phyloP scores from a whole-genome alignment of 2,797 vertebrate genomes.

The Cottoperca gobio region DNA sequence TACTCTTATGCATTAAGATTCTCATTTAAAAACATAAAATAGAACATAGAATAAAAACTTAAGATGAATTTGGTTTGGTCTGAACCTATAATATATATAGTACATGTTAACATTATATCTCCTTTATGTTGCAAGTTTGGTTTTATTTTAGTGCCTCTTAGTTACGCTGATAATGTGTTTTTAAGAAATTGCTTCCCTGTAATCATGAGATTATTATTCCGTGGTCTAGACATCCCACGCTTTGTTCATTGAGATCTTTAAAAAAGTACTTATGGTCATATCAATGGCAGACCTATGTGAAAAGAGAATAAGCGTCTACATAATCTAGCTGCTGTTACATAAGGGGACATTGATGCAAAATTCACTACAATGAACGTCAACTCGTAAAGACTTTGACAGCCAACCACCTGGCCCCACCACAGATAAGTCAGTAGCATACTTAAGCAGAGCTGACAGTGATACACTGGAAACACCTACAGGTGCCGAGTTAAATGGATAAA shows the following conservation, averaged over 20 bases:
- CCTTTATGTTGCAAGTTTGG: background rate
- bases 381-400: background rate
- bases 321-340: background rate
- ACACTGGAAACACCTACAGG: constrained; percentile 43
- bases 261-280: background rate
- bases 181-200: background rate
- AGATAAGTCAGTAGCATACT: constrained; percentile 28
- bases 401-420: constrained; percentile 16
- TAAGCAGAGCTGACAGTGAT: constrained; percentile 50
- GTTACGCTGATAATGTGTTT: background rate
- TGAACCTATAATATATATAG: background rate
- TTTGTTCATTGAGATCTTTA: background rate
- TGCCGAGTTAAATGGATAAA: constrained; percentile 69
- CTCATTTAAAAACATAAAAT: background rate
- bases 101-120: background rate
- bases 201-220: constrained; percentile 1
- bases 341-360: background rate
- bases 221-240: background rate
- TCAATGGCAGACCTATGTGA: background rate
- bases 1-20: background rate
- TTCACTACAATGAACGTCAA: background rate
- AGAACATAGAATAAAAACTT: too few species aligned
- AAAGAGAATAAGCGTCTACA: background rate
- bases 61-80: background rate
- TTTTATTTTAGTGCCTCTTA: background rate